A percentile compares a stretch with the other conserved stretches of the same genome.
Evolutionary conservation across 2,797 vertebrate species (phyloP).

Genomic region (Bovichtus variegatus): DNA sequence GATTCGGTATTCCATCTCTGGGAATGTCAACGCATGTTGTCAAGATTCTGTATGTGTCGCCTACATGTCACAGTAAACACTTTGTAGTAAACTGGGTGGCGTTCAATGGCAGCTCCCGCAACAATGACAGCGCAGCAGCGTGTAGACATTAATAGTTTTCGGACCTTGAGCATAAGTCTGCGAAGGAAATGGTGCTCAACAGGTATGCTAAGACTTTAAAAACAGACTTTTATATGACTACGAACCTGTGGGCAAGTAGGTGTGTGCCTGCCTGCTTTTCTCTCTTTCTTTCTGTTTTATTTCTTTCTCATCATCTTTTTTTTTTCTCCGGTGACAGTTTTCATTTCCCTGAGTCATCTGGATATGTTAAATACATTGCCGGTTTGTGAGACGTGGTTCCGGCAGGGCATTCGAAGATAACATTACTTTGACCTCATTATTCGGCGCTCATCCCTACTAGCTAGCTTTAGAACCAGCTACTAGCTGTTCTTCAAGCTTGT

Average conservation of each 20-base stretch:
- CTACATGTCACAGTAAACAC: neutral
- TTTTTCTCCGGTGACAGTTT: neutral
- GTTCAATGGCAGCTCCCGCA: neutral
- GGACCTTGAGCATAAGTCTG: neutral
- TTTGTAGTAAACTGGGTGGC: neutral
- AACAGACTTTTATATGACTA: neutral
- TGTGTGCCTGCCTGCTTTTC: neutral
- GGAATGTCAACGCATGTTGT: neutral
- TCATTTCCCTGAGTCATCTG: neutral
- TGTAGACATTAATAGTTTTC: neutral
- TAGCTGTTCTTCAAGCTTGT: neutral
- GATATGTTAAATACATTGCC: neutral
- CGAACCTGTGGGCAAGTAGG: neutral
- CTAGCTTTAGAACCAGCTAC: neutral
- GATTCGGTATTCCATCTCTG: neutral
- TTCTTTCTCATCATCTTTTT: slow-evolving; percentile 22
- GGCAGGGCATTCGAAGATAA: neutral
- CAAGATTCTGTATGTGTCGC: neutral
- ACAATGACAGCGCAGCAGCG: neutral
- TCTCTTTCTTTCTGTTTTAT: neutral
- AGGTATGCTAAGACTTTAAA: neutral
- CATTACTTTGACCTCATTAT: neutral
- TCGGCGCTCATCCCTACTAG: neutral
- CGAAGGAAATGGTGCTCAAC: neutral
- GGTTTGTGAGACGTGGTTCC: neutral